A percentile compares a stretch with the other conserved stretches of the same genome.
Conservation (phyloP, 2,888 invertebrate species). For the Brachypalpus laphriformis region DNA sequence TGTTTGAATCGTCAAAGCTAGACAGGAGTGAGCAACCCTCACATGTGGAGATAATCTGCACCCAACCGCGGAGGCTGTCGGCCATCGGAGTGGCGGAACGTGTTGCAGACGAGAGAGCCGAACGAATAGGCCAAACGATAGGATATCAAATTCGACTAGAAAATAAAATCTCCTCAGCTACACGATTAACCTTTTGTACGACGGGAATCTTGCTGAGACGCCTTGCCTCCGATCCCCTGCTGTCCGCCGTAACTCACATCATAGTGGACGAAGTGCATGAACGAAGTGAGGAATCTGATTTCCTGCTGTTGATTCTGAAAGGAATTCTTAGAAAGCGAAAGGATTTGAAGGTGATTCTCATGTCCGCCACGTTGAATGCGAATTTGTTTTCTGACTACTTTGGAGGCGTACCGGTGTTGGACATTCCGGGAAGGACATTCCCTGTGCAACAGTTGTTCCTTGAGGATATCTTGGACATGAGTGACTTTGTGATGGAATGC, state of each 20-base stretch:
- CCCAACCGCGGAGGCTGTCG: conserved; percentile 95
- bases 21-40: conserved; percentile 83
- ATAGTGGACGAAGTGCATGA: conserved; percentile 97
- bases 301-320: conserved; percentile 91
- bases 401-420: conserved; percentile 88
- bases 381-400: conserved; percentile 94
- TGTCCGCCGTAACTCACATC: conserved; percentile 91
- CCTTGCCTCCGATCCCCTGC: conserved; percentile 89
- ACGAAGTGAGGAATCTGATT: conserved; percentile 95
- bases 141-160: conserved; percentile 91
- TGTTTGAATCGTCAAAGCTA: conserved; percentile 83
- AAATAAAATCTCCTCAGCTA: conserved; percentile 89
- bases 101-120: conserved; percentile 93
- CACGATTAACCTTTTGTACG: conserved; percentile 95
- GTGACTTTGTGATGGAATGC: conserved; percentile 86
- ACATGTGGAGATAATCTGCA: conserved; percentile 94
- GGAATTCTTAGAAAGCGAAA: conserved; percentile 88
- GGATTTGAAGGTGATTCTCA: conserved; percentile 92
- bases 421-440: conserved; percentile 93
- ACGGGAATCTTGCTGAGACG: conserved; percentile 94
- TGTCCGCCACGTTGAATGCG: conserved; percentile 96
- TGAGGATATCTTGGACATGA: conserved; percentile 90
- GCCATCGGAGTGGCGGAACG: conserved; percentile 96
- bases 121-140: conserved; percentile 84
- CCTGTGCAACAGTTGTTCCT: conserved; percentile 92